Base-by-base conservation (phyloP, 2,113 vertebrate genomes). In the Microcebus lehilahytsara region DNA sequence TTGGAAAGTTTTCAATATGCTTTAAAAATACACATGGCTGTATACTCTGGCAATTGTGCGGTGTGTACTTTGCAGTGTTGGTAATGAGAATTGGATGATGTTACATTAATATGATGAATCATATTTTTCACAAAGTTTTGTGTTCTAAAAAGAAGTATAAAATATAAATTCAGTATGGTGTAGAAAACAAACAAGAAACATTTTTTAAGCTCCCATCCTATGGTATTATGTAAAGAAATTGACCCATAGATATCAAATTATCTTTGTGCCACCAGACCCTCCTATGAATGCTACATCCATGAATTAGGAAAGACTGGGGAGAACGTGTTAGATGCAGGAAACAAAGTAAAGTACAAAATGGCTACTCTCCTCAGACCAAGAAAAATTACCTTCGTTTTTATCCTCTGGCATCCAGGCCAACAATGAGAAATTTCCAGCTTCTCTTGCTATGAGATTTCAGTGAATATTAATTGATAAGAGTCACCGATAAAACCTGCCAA, bases 21-120 rank as follows among this genome's bases (percentile, higher is more conserved):
- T 84, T 97, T 93, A 87, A 93, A 97, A 96, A 93, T 83, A 97
- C 72, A 66, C 80, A 77, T 22, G 32, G 83, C 90, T 89, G 85
- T 75, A 53, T 95, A 80, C 62, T 97, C 95, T 93, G 93, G 79
- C 51, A 93, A 87, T 53, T 92, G 83, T 62, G 51, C 64, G 34
- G 46, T 75, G 46, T 2, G 13, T 80, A 71, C 49, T 92, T 69
- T 51, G 89, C 11, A 78, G 67, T 56, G 37, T 69, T 89, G 74
- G 64, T 95, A 95, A 86, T 64, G 13, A 53, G 83, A 23, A 60
- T 16, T 89, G 58, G 42, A 69, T 46, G 34, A 11, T 40, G 23
- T 71, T 79, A 83, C 3, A 67, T 17, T 91, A 72, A 90, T 74
- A 66, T 66, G 83, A 64, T 90, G n/a, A 87, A 84, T 71, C 64